These are phyloP conservation scores for Cephus sareptanus DNA, from an alignment of 2,888 invertebrate genomes.

Conservation along the genomic window DNA sequence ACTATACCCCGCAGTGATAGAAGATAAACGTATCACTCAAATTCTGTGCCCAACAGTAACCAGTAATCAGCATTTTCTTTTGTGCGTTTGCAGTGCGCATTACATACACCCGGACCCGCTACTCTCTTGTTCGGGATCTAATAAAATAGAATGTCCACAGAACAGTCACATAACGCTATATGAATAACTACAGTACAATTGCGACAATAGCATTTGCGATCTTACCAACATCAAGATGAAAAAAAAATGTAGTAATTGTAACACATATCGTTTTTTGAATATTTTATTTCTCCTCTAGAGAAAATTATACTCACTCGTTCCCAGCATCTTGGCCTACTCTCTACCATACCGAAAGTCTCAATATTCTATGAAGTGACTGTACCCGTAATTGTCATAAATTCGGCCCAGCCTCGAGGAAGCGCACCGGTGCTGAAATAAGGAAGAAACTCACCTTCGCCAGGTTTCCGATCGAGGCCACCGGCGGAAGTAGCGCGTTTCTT, in stretches of 20 bases:
- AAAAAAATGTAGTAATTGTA: background rate
- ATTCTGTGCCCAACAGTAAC: background rate
- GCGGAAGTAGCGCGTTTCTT: constrained; percentile 84
- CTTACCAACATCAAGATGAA: background rate
- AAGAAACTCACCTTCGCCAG: constrained; percentile 69
- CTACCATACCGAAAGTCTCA: background rate
- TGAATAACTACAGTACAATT: background rate
- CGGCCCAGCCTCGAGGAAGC: constrained; percentile 25
- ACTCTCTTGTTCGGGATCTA: background rate
- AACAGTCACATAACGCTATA: background rate
- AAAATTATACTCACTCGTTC: background rate
- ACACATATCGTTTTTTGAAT: background rate
- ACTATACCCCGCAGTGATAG: background rate
- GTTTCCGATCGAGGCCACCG: constrained; percentile 76
- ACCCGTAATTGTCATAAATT: constrained; percentile 25
- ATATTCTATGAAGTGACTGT: background rate
- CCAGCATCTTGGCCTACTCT: background rate
- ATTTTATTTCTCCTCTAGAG: background rate
- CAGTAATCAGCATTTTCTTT: background rate
- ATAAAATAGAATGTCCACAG: background rate
- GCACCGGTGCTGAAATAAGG: constrained; percentile 5
- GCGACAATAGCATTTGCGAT: background rate
- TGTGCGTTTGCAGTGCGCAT: background rate
- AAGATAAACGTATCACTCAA: background rate
- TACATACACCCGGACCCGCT: background rate